Base-by-base conservation (phyloP, 2,113 vertebrate species). In the Spea multiplicata region DNA sequence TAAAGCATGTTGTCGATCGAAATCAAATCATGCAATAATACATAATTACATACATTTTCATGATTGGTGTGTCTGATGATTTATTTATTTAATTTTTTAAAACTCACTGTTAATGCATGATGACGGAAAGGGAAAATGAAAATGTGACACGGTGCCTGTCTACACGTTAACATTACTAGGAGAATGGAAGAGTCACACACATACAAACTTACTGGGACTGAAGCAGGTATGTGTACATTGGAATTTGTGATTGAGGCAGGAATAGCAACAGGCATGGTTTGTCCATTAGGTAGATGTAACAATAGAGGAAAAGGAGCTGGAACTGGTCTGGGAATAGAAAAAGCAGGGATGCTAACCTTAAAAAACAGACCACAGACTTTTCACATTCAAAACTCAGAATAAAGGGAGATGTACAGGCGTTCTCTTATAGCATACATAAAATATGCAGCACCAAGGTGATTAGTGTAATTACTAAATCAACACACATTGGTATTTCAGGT, bases 191-290 rank as follows among this genome's bases (percentile, higher is more conserved):
- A 78, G 30, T 53, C 82, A 72, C 81, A 76, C 69, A 81, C 86
- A 84, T 82, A 83, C 85, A 87, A 70, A 95, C 97, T 95, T 93
- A 99, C 96, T 88, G 97, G 97, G 89, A 97, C 96, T 90, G 96
- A 91, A 88, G 97, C 91, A 89, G 96, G 96, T 88, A 98, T 97
- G 90, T 97, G 96, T 84, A 97, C 94, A 90, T 94, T 96, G 87
- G 97, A 96, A 93, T 93, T 97, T 90, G 97, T 95, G 88, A 98
- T 97, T 87, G 97, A 94, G 76, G 97, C 96, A 88, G 97, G 97
- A 90, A 99, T 96, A 87, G 97, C 94, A 81, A 99, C 94, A 84
- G 97, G 96, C 96, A 98, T 95, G 85, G 96, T 97, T 89, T 99
- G 97, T 90, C 97, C 96, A 84, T 98, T 98, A 87, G 96, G 95